phyloP scores from a whole-genome alignment of 2,797 vertebrate genomes.

The Avahi laniger region DNA sequence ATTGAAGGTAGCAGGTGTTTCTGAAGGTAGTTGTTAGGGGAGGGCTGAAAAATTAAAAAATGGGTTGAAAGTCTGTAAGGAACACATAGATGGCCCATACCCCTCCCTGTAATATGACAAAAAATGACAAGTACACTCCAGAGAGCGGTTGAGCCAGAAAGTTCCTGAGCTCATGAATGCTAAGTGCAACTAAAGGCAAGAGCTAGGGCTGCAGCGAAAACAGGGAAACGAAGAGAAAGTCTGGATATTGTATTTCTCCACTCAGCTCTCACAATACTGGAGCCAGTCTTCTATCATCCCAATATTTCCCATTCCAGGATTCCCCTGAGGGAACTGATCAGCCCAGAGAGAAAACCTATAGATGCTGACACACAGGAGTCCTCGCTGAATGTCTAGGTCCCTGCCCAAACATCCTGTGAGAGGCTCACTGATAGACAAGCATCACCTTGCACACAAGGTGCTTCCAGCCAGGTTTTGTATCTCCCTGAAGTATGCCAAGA shows the following conservation, averaged over 20 bases:
- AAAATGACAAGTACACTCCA: neutral
- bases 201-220: too few relatives aligned
- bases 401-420: neutral
- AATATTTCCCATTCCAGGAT: neutral
- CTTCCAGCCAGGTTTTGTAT: neutral
- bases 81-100: neutral
- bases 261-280: neutral
- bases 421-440: neutral
- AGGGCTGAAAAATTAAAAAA: neutral
- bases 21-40: neutral
- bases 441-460: neutral
- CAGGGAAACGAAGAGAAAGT: neutral
- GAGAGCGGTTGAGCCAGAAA: neutral
- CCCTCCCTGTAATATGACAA: neutral
- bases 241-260: neutral
- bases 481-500: neutral
- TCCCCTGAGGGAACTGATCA: neutral
- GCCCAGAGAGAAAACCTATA: neutral
- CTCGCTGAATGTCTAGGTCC: neutral
- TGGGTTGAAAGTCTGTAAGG: neutral
- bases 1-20: neutral
- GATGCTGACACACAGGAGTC: too few relatives aligned
- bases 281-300: neutral
- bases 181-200: neutral
- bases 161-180: neutral